Base-by-base conservation (phyloP, 2,888 invertebrate species). In the Hetaerina titia region DNA sequence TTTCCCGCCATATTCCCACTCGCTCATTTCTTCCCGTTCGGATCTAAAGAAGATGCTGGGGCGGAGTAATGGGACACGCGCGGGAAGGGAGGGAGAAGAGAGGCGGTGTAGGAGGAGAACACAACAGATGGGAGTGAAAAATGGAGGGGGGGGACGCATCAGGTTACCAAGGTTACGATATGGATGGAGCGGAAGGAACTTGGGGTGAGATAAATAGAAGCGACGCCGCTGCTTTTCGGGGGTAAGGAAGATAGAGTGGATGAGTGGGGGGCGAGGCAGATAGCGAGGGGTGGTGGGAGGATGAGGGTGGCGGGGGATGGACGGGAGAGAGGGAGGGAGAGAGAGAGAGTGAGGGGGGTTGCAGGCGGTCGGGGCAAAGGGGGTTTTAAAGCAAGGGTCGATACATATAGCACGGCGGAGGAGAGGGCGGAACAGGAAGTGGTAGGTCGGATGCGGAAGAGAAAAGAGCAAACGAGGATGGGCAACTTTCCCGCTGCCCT, bases 171-270 rank as follows among this genome's bases (percentile, higher is more conserved):
- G 81, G 81, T 31, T 31, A 31, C 81, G 81, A 81, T 81, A 81
- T 81, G 81, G 81, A 31, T 31, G 81, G 81, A 31, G 81, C 81
- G 81, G 81, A 81, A 81, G 81, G 81, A 81, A 31, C 31, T 81
- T 81, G 81, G 81, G 31, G 5, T 22, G 81, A 81, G 81, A 81
- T 81, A 81, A 81, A 81, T 81, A 81, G 81, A 81, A 22, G 81
- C 81, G 31, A 25, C 25, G 25, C 31, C 13, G 25, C 81, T 31
- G 25, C 81, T 31, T n/a, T 9, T 13, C 45, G 45, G n/a, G 8
- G 13, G 22, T 31, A 9, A 22, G 22, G 17, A 17, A 69, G 22
- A 22, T 22, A 69, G 69, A 22, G 69, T 25, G 81, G 11, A n/a
- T 9, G 81, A 5, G 81, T 5, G 31, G 81, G 31, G 81, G n/a